Base-by-base conservation (phyloP, 2,113 vertebrate species). In the Poecile atricapillus region DNA sequence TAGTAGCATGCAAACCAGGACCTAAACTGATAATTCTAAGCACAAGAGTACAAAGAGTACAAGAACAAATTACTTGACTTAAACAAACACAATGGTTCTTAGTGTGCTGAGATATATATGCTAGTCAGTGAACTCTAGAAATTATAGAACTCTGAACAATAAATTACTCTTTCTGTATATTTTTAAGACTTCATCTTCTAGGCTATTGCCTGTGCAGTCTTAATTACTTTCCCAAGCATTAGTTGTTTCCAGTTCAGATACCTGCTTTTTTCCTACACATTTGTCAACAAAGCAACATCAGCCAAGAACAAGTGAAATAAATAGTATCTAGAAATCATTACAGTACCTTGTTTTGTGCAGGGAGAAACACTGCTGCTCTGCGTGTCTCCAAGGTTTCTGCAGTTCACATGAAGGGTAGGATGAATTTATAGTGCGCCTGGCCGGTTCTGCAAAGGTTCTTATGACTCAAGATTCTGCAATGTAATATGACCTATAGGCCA, bases 401-500 rank as follows among this genome's bases (percentile, higher is more conserved):
- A 75, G 86, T 84, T 88, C 73, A 92, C 52, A 7, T 67, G 76
- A 59, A 83, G 68, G 28, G 41, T 87, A 90, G 44, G 52, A 82
- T 93, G 83, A 90, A 96, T 97, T 94, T 97, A 97, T 97, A 97
- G 56, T 49, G 41, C 33, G 92, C 44, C 49, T 84, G 89, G 37
- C 86, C 31, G 21, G 86, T 95, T 93, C 91, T 90, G 46, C 80
- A 79, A n/a, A 95, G 44, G 47, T 83, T 90, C 59, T 77, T 93
- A 56, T 97, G 94, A 96, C 71, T 97, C 96, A 97, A 33, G 23
- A 49, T 27, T 83, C 5, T 87, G 82, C 60, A 81, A 89, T 92
- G 87, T 59, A 41, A 53, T 90, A 30, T 94, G 85, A 56, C 71
- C 68, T 52, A 6, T 60, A 83, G 76, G 52, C 68, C 90, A 88